These are phyloP conservation scores for Melieria picta DNA, from an alignment of 2,888 invertebrate species.

Conservation along the genomic window DNA sequence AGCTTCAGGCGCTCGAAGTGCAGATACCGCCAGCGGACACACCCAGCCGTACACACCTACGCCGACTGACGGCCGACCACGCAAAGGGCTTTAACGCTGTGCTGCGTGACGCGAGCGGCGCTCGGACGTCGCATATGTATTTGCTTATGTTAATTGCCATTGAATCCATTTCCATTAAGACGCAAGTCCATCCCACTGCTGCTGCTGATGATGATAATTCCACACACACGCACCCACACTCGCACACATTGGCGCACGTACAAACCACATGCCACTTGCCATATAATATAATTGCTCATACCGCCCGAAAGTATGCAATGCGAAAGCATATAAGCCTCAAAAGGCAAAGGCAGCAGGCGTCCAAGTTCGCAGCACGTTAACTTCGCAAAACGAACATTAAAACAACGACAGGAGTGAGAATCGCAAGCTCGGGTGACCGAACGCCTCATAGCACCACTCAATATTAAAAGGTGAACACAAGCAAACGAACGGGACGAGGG, in stretches of 20 bases:
- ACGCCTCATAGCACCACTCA: too few relatives aligned
- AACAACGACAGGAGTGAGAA: too few relatives aligned
- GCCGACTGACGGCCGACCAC: not conserved
- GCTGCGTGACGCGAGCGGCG: not conserved
- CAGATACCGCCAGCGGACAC: too few relatives aligned
- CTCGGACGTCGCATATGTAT: constrained; percentile 47
- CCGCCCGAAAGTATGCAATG: constrained; percentile 21
- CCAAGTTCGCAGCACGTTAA: constrained; percentile 6
- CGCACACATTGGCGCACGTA: constrained; percentile 25
- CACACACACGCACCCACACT: constrained; percentile 44
- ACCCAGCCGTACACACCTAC: not conserved
- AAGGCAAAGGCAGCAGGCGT: constrained; percentile 25
- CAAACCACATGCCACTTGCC: not conserved
- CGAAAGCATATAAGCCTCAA: not conserved
- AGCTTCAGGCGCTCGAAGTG: too few relatives aligned
- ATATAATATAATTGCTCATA: constrained; percentile 16
- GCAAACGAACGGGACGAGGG: too few relatives aligned
- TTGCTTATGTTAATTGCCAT: constrained; percentile 64
- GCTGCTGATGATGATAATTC: constrained; percentile 50
- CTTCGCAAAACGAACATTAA: not conserved
- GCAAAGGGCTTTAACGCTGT: not conserved
- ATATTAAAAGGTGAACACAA: too few relatives aligned
- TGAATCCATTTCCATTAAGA: constrained; percentile 63
- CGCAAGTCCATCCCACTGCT: constrained; percentile 48
- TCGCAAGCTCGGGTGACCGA: too few relatives aligned